A percentile compares a stretch with the other conserved stretches of the same genome.
These are phyloP conservation scores for Anodontia alba DNA, from an alignment of 2,888 invertebrate species.

Conservation along the genomic window DNA sequence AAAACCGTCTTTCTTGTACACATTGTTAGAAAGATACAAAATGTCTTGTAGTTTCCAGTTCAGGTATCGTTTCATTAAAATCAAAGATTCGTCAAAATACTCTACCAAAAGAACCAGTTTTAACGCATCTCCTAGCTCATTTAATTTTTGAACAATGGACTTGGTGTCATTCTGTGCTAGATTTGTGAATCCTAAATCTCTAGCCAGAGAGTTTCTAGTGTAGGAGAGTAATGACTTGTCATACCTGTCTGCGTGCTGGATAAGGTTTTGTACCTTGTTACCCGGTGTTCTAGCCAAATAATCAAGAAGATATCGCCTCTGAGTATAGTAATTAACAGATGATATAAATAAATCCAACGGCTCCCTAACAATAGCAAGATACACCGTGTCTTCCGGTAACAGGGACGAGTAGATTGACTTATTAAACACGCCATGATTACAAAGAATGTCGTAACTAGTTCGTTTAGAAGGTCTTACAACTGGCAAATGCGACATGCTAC, in stretches of 20 bases:
- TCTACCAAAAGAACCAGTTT: constrained; percentile 53
- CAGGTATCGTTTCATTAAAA: constrained; percentile 55
- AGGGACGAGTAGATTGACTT: constrained; percentile 33
- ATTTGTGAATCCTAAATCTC: constrained; percentile 53
- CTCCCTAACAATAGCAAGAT: constrained; percentile 62
- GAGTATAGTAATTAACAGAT: constrained; percentile 52
- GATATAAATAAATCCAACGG: constrained; percentile 60
- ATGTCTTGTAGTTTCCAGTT: constrained; percentile 51
- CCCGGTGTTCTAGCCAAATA: constrained; percentile 36
- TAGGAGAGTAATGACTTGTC: constrained; percentile 45
- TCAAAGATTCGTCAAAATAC: constrained; percentile 55
- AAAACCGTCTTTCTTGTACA: constrained; percentile 21
- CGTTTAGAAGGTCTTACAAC: constrained; percentile 36
- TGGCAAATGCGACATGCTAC: constrained; percentile 16
- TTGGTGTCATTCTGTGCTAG: neutral
- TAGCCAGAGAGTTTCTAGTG: constrained; percentile 56
- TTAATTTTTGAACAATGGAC: constrained; percentile 10
- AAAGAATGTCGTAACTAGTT: constrained; percentile 47
- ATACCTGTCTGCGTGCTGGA: constrained; percentile 35
- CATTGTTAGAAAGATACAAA: constrained; percentile 48
- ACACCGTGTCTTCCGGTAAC: constrained; percentile 58
- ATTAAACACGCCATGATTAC: constrained; percentile 56
- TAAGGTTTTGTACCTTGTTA: constrained; percentile 48
- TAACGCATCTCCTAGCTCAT: constrained; percentile 41
- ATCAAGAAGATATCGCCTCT: constrained; percentile 27